These are phyloP conservation scores for Misgurnus mizolepis DNA, from an alignment of 2,113 vertebrate species.

Conservation along the genomic window DNA sequence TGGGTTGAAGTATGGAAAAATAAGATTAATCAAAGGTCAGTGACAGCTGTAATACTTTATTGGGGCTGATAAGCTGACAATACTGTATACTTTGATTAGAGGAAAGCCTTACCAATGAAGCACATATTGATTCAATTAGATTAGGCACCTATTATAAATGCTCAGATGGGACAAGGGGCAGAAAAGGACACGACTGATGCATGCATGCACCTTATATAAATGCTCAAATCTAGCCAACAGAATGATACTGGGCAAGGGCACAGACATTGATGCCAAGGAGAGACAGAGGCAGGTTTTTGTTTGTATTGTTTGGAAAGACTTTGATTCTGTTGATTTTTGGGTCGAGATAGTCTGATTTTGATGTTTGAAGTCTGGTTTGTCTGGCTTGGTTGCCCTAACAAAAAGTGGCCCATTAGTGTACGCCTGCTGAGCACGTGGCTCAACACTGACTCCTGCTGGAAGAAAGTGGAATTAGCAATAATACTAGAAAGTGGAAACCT, in stretches of 20 bases:
- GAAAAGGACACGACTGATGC: not conserved
- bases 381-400: not conserved
- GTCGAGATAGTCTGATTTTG: not conserved
- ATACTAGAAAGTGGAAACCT: too few relatives aligned
- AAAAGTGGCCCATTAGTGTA: not conserved
- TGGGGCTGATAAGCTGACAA: not conserved
- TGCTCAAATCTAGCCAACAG: not conserved
- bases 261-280: not conserved
- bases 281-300: not conserved
- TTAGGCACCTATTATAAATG: not conserved
- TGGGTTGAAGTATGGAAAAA: not conserved
- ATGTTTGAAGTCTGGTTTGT: not conserved
- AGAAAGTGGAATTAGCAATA: too few relatives aligned
- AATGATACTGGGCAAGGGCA: not conserved
- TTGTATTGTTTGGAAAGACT: not conserved
- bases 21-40: not conserved
- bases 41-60: too few relatives aligned
- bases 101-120: not conserved
- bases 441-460: too few relatives aligned
- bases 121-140: not conserved
- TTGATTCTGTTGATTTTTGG: not conserved
- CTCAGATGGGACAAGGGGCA: not conserved
- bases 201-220: constrained; percentile 13
- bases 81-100: not conserved
- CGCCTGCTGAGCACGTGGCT: too few relatives aligned